phyloP scores from a whole-genome alignment of 2,888 invertebrate genomes.

The Steinernema carpocapsae region DNA sequence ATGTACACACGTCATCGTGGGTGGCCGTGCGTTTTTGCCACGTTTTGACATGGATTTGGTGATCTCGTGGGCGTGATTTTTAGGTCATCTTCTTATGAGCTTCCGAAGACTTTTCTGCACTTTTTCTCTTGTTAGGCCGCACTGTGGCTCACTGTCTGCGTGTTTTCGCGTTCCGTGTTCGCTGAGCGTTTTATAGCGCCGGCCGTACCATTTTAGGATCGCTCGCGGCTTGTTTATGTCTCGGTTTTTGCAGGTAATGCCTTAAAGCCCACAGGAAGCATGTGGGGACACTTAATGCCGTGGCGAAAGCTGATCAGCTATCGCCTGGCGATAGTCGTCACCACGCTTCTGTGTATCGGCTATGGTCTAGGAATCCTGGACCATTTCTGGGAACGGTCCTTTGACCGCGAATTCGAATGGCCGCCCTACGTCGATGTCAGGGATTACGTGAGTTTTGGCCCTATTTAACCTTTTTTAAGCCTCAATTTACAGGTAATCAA shows the following conservation, averaged over 20 bases:
- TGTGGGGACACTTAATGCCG: not conserved
- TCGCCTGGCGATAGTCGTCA: not conserved
- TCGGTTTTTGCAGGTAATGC: conserved; percentile 18
- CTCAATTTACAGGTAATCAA: conserved; percentile 1
- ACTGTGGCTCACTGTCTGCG: too few species aligned
- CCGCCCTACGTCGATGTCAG: conserved; percentile 48
- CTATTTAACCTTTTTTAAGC: not conserved
- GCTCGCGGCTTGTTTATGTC: not conserved
- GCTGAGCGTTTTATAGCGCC: too few species aligned
- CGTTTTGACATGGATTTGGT: too few species aligned
- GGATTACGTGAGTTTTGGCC: conserved; percentile 41
- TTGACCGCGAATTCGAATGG: conserved; percentile 43
- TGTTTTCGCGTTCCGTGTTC: too few species aligned
- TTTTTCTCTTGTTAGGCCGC: too few species aligned
- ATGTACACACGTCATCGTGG: too few species aligned
- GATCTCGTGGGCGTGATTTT: too few species aligned
- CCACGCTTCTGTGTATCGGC: not conserved
- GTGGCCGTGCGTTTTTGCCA: too few species aligned
- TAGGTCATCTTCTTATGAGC: too few species aligned
- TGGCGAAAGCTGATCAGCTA: not conserved
- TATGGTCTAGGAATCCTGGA: not conserved
- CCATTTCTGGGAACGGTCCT: conserved; percentile 4
- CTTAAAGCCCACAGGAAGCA: not conserved
- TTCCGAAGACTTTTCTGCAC: too few species aligned
- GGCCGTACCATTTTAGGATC: too few species aligned